Evolutionary conservation across 2,888 invertebrate species (phyloP).

Genomic region (Clivina fossor): DNA sequence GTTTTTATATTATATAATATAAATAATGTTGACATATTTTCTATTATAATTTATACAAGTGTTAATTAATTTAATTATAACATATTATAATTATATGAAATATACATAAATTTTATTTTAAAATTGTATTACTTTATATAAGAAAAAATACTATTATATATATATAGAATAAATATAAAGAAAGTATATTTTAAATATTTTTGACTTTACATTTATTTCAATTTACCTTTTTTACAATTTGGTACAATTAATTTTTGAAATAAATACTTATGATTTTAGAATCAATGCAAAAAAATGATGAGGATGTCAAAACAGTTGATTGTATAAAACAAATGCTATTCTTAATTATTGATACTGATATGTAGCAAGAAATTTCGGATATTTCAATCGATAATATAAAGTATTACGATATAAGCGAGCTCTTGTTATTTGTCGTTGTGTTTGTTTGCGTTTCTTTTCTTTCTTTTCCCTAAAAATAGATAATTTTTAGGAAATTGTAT

Average conservation of each 20-base stretch:
- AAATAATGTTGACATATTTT: conserved; percentile 20
- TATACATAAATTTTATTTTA: conserved; percentile 24
- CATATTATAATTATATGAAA: no score
- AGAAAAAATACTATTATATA: no score
- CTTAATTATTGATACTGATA: neutral
- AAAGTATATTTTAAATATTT: neutral
- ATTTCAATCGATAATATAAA: neutral
- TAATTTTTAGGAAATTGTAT: no score
- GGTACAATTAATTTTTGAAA: no score
- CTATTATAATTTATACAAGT: conserved; percentile 27
- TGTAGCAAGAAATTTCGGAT: neutral
- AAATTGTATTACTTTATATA: conserved; percentile 28
- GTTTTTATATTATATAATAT: conserved; percentile 25
- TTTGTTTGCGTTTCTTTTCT: neutral
- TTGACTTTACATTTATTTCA: neutral
- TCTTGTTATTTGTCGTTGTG: neutral
- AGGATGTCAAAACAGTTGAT: no score
- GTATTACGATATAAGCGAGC: neutral
- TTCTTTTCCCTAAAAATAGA: neutral
- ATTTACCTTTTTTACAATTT: no score
- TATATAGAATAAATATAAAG: neutral
- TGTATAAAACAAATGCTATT: no score
- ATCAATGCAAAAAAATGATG: no score
- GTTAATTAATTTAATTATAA: no score
- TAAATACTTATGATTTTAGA: no score